phyloP scores from a whole-genome alignment of 1,140 invertebrate species.

The Goniozus legneri region DNA sequence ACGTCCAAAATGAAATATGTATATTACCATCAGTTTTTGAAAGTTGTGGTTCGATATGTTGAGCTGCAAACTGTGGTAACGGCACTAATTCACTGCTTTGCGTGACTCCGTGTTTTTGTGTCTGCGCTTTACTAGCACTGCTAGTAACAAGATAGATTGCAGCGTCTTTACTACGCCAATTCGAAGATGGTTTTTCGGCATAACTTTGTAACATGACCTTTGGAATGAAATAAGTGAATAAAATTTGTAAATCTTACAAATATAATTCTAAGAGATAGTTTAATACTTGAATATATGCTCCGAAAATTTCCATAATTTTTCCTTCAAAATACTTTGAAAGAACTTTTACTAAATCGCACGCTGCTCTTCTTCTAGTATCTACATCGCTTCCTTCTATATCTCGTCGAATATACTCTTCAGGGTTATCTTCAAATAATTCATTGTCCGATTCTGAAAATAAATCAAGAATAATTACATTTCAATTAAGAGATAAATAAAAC shows the following conservation, averaged over 20 bases:
- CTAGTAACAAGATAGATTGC: slow-evolving; percentile 95
- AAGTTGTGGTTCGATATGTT: slow-evolving; percentile 84
- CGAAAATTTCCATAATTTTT: slow-evolving; percentile 90
- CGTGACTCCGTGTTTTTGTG: slow-evolving; percentile 87
- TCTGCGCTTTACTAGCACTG: slow-evolving; percentile 86
- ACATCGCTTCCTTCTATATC: slow-evolving; percentile 99
- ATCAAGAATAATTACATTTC: neutral
- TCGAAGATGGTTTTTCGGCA: slow-evolving; percentile 65
- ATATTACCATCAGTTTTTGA: slow-evolving; percentile 69
- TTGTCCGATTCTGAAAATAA: slow-evolving; percentile 73
- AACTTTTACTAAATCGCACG: slow-evolving; percentile 93
- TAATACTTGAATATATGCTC: slow-evolving; percentile 74
- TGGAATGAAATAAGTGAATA: slow-evolving; percentile 16
- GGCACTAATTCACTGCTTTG: slow-evolving; percentile 86
- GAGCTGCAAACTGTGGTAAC: slow-evolving; percentile 79
- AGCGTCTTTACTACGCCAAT: slow-evolving; percentile 94
- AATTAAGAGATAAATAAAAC: slow-evolving; percentile 1
- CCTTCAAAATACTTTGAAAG: slow-evolving; percentile 86
- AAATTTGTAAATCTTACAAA: slow-evolving; percentile 13
- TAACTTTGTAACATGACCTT: slow-evolving; percentile 81
- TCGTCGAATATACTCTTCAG: slow-evolving; percentile 94
- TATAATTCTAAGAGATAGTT: slow-evolving; percentile 4
- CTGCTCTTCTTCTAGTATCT: slow-evolving; percentile 89
- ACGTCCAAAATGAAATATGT: no score
- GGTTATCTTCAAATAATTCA: slow-evolving; percentile 96